Percentiles rank a stretch among this genome's conserved stretches.
These are phyloP conservation scores for Coryphaenoides rupestris DNA, from an alignment of 2,113 vertebrate genomes.

Conservation along the genomic window DNA sequence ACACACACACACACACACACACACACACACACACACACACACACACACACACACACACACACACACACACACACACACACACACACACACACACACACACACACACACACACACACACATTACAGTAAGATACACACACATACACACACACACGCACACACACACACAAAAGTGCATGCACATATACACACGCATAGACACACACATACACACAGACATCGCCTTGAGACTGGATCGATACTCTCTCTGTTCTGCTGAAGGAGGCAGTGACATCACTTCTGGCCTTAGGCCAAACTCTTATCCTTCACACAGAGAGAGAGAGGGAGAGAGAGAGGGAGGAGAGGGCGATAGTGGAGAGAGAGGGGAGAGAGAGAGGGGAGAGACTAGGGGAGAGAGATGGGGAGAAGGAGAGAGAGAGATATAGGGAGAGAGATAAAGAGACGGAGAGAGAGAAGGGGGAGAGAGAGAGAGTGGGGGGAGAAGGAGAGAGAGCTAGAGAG, in stretches of 20 bases:
- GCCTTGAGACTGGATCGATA: constrained; percentile 73
- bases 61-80: constrained; percentile 41
- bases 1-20: constrained; percentile 28
- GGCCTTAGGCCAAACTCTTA: constrained; percentile 71
- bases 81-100: too few relatives aligned
- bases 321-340: constrained; percentile 27
- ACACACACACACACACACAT: too few relatives aligned
- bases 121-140: constrained; percentile 5
- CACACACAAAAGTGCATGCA: constrained; percentile 9
- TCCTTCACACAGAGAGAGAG: constrained; percentile 61
- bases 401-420: too few relatives aligned
- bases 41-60: constrained; percentile 43
- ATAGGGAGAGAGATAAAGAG: too few relatives aligned
- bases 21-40: constrained; percentile 7
- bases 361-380: not conserved
- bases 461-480: too few relatives aligned
- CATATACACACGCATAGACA: constrained; percentile 12
- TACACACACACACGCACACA: not conserved
- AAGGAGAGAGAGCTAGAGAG: too few relatives aligned
- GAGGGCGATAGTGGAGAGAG: constrained; percentile 12
- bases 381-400: not conserved
- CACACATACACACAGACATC: constrained; percentile 50
- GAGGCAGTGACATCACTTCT: constrained; percentile 74
- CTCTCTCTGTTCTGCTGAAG: constrained; percentile 72
- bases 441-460: too few relatives aligned